Base-by-base conservation (phyloP, 2,797 vertebrate genomes). In the Uromys caudimaculatus region DNA sequence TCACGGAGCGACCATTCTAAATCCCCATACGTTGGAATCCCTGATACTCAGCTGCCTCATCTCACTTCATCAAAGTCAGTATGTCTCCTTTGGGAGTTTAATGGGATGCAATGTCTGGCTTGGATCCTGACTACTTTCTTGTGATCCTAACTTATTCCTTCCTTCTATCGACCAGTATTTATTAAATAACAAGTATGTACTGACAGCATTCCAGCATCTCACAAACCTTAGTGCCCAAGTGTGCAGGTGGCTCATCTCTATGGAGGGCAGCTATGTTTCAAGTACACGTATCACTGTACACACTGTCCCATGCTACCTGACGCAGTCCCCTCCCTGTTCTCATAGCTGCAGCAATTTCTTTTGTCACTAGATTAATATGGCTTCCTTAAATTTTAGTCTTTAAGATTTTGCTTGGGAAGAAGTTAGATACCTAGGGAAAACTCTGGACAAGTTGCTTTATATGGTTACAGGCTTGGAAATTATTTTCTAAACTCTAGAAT, bases 381-480 rank as follows among this genome's bases (percentile, higher is more conserved):
- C 60, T 94, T 44, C 0, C 71, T 91, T 75, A 75, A 10, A 76
- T 81, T 91, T 89, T 86, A 47, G 90, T 87, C 69, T 96, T 81
- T n/a, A 52, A 52, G 19, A 73, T 82, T 95, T 90, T 58, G 75
- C 23, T 86, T 94, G 41, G 19, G 44, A 60, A 69, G 60, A 96
- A 38, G 7, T 69, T 88, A 87, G 91, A 79, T 17, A 81, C 73
- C 58, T 79, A 77, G 35, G 79, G 47, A 84, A 96, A 96, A 85
- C 54, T 35, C 50, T 62, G 19, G 75, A 41, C 75, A 64, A 47
- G 2, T 84, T 88, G 24, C 82, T 90, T 92, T 86, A 81, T 58
- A 64, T 85, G 77, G 50, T 11, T 47, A 60, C 78, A 77, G 10
- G 16, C 47, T 78, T 87, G 62, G 62, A 92, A 94, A 96, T 12